Conservation (phyloP, 2,797 vertebrate species). For the Pseudochirops corinnae region DNA sequence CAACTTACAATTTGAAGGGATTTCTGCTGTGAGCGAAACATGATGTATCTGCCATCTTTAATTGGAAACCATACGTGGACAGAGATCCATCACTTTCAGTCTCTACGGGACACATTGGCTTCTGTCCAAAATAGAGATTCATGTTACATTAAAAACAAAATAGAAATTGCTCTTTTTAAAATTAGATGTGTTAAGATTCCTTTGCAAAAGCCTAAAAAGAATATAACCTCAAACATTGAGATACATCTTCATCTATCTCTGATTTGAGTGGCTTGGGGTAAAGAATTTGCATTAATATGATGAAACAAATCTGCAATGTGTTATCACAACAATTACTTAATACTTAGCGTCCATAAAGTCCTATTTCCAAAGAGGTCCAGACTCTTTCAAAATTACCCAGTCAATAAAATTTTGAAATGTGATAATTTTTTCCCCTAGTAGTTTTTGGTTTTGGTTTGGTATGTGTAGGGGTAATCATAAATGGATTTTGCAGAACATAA, state of each 20-base stretch:
- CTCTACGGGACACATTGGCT: neutral
- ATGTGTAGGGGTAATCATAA: neutral
- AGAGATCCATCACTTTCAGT: constrained; percentile 20
- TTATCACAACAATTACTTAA: neutral
- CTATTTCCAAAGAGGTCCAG: constrained; percentile 7
- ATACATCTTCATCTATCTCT: neutral
- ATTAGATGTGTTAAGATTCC: neutral
- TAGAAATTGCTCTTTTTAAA: neutral
- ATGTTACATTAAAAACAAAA: constrained; percentile 20
- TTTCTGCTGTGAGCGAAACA: constrained; percentile 35
- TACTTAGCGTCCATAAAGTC: neutral
- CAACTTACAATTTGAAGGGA: constrained; percentile 37
- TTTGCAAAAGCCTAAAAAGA: constrained; percentile 29
- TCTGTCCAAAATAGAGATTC: constrained; percentile 2
- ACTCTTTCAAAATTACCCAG: constrained; percentile 37
- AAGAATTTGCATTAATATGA: neutral
- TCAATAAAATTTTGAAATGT: neutral
- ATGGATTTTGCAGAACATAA: neutral
- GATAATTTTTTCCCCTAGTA: neutral
- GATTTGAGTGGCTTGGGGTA: neutral
- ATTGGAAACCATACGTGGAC: constrained; percentile 41
- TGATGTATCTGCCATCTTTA: constrained; percentile 36
- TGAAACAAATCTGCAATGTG: neutral
- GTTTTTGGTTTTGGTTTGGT: neutral
- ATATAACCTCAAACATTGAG: neutral